Evolutionary conservation across 1,140 invertebrate species (phyloP), one percentile per base, ranked within the genome.

Genomic region (Orchesella cincta): DNA sequence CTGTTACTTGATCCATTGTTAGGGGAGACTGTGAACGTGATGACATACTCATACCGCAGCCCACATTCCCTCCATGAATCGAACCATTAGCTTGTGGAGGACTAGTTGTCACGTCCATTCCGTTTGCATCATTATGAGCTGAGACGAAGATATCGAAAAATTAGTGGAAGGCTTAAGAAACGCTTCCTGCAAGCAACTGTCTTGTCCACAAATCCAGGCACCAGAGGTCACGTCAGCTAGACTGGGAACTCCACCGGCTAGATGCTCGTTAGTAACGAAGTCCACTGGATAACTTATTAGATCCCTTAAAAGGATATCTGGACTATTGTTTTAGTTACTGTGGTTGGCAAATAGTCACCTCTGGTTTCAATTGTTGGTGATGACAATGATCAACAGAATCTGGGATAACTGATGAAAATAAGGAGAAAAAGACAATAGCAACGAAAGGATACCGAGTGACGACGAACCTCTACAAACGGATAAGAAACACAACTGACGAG

Each of bases 81-180:
- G 84, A 85, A 62, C 90, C 90, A 86, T 91, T 91, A 84, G 91
- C 90, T 86, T 91, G 90, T 23, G 78, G 62, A 73, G 70, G 34
- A 34, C 31, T 52, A 20, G 52, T 57, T 20, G 81, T 80, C 28
- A 89, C 88, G 85, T 92, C 91, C 88, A 92, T 91, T 86, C 92
- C 93, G 88, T 94, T 94, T 92, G 92, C 92, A 93, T 93, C 91
- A 91, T 93, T 84, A 78, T 83, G 86, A 86, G 46, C 62, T 67
- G 62, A n/a, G n/a, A n/a, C n/a, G n/a, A n/a, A n/a, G n/a, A n/a
- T n/a, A n/a, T n/a, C n/a, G n/a, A n/a, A n/a, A n/a, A n/a, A n/a
- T n/a, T n/a, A n/a, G n/a, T 33, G 62, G 62, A 29, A 67, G 62
- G 62, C 62, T 67, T 33, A 67, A 67, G 62, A 29, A 67, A 67